phyloP scores from a whole-genome alignment of 2,797 vertebrate genomes.

The Myotis daubentonii region DNA sequence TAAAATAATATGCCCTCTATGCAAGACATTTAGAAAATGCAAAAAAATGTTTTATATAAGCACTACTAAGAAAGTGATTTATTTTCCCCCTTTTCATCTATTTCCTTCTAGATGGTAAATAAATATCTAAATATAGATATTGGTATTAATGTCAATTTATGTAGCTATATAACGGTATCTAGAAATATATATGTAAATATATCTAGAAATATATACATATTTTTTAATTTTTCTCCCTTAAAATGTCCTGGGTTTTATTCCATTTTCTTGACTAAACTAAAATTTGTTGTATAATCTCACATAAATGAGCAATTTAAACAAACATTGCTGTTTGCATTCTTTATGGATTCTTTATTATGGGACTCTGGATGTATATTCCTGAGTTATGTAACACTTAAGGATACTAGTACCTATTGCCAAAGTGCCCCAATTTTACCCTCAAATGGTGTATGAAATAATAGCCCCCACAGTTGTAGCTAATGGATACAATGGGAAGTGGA shows the following conservation, averaged over 20 bases:
- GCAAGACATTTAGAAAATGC: background rate
- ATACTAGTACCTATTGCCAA: background rate
- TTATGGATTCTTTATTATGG: background rate
- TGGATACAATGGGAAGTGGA: background rate
- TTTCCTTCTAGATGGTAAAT: background rate
- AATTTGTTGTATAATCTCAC: background rate
- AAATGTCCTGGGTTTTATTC: background rate
- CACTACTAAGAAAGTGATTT: background rate
- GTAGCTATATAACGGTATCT: background rate
- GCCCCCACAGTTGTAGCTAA: background rate
- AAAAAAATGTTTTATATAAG: background rate
- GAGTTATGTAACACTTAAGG: background rate
- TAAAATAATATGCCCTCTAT: background rate
- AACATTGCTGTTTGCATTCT: background rate
- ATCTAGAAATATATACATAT: background rate
- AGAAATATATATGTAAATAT: background rate
- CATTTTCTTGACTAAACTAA: background rate
- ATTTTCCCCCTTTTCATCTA: background rate
- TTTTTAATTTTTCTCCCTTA: background rate
- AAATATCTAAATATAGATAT: background rate
- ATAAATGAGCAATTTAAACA: background rate
- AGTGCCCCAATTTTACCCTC: background rate
- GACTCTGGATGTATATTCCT: background rate
- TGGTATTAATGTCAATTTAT: background rate
- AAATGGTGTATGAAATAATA: background rate